Evolutionary conservation across 2,113 vertebrate species (phyloP), one percentile per base, ranked within the genome.

Genomic region (Seriola dumerili): DNA sequence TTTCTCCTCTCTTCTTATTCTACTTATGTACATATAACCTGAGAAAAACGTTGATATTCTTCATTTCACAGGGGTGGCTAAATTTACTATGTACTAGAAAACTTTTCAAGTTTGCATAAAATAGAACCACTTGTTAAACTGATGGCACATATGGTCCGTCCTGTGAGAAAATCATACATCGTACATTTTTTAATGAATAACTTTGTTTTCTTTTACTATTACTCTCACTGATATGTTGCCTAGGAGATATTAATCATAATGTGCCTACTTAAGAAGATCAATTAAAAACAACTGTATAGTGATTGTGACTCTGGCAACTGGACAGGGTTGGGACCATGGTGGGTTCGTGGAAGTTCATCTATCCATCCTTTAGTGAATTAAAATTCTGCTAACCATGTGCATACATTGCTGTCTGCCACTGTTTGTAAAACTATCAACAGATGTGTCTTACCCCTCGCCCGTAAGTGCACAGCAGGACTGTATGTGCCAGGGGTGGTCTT

Each of bases 401-500:
- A 17, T 12, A 12, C 32, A 44, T 25, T 16, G 3, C 25, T 9
- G 10, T 5, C 19, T 17, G 13, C 10, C 21, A 34, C 2, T 48
- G 40, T 36, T 36, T 17, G 11, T 16, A 11, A 10, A n/a, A 13
- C 40, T 25, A 21, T 14, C 6, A 38, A 13, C 59, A 23, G 4
- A 29, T 13, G 1, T 66, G 3, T 17, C 97, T 96, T 92, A 99
- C 98, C 98, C 98, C 80, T 99, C 97, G 76, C 98, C 98, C 71
- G 98, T 99, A 11, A 99, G 97, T 75, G 97, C 98, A 81, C 98
- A 99, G 94, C 98, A 99, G 3, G 98, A 98, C 93, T 99, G 98
- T 75, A 99, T 99, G 94, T 99, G 97, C 98, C 98, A 99, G 81
- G 97, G 98, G 91, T 99, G 98, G 94, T 99, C 98, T 94, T 99